Conservation (phyloP, 2,797 vertebrate species). For the Hemitrygon akajei region DNA sequence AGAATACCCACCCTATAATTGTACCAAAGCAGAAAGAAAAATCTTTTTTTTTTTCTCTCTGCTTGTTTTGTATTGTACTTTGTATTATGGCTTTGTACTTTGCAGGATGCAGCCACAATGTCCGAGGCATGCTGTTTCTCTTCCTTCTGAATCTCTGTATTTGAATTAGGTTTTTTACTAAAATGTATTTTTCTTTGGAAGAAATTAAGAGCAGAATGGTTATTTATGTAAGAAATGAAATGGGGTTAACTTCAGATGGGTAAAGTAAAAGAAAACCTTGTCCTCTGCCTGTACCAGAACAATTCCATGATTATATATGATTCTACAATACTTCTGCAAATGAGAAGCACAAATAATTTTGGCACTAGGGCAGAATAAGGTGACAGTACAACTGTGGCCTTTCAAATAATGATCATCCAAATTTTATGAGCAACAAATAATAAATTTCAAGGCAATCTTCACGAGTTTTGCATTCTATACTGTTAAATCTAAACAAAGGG, state of each 20-base stretch:
- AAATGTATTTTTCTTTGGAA: not conserved
- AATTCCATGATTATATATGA: too few relatives aligned
- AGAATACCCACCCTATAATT: slow-evolving; percentile 31
- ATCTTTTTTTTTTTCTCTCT: not conserved
- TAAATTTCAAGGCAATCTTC: not conserved
- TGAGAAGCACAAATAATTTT: not conserved
- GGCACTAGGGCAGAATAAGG: not conserved
- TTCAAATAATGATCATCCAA: not conserved
- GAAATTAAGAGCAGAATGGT: not conserved
- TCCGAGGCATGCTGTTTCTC: not conserved
- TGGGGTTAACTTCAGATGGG: not conserved
- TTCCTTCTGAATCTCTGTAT: not conserved
- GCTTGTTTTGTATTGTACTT: not conserved
- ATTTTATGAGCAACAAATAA: not conserved
- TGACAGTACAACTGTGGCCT: not conserved
- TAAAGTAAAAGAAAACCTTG: not conserved
- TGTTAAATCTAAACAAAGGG: not conserved
- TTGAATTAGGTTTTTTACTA: not conserved
- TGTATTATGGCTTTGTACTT: not conserved
- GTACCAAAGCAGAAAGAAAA: not conserved
- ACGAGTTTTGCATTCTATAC: not conserved
- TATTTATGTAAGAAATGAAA: not conserved
- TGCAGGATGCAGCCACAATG: not conserved
- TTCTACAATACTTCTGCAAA: not conserved
- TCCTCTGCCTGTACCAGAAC: too few relatives aligned